phyloP scores from a whole-genome alignment of 2,888 invertebrate genomes.

The Eupsilia transversa region DNA sequence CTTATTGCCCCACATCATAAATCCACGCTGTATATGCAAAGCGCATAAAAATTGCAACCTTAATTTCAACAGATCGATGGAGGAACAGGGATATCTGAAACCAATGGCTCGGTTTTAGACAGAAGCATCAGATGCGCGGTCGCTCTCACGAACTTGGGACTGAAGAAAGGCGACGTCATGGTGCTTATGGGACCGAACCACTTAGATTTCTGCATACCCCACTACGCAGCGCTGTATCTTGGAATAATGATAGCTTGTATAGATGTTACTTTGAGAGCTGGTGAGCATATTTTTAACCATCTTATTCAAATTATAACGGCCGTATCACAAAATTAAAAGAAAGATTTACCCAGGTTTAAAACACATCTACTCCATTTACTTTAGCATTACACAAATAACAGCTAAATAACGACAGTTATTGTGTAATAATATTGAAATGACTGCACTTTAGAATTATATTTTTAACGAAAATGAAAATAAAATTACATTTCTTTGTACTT shows the following conservation, averaged over 20 bases:
- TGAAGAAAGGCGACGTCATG: constrained; percentile 83
- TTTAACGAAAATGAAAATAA: too few species aligned
- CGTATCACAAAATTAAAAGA: too few species aligned
- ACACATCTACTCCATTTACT: too few species aligned
- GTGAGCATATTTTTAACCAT: constrained; percentile 64
- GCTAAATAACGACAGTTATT: too few species aligned
- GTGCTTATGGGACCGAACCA: constrained; percentile 85
- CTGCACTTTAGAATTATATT: too few species aligned
- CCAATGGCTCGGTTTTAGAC: constrained; percentile 45
- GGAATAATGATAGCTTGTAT: constrained; percentile 79
- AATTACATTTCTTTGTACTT: too few species aligned
- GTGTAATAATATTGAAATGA: too few species aligned
- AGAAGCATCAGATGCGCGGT: constrained; percentile 65
- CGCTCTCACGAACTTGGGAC: constrained; percentile 78
- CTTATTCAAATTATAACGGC: background rate
- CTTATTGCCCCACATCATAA: background rate
- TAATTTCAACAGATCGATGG: constrained; percentile 62
- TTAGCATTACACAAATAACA: too few species aligned
- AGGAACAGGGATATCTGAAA: constrained; percentile 63
- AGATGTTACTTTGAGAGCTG: constrained; percentile 73
- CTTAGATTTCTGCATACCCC: constrained; percentile 82
- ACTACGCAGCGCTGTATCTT: constrained; percentile 84
- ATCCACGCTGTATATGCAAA: background rate
- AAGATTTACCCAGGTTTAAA: too few species aligned
- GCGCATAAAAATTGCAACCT: background rate